Percentiles rank a stretch among this genome's conserved stretches.
Evolutionary conservation across 2,113 vertebrate genomes (phyloP).

Genomic region (Myodes glareolus): DNA sequence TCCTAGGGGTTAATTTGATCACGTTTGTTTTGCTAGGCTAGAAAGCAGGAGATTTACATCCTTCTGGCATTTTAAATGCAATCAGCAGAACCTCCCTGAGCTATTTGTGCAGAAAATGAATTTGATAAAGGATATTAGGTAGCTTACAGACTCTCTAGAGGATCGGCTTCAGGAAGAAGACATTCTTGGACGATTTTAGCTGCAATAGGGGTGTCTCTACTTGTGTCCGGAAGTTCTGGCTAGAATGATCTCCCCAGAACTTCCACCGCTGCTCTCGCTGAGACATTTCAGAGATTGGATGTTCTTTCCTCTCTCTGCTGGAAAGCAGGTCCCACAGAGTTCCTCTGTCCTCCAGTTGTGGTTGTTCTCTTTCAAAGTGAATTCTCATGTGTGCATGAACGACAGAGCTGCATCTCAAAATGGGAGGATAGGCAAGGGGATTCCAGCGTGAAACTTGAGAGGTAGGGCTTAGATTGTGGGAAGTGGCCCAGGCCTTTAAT

Average conservation of each 20-base stretch:
- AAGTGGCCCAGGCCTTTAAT: not conserved
- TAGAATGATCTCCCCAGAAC: not conserved
- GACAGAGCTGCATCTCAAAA: not conserved
- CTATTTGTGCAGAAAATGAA: conserved; percentile 10
- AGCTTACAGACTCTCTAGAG: conserved; percentile 2
- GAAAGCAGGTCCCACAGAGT: not conserved
- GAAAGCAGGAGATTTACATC: not conserved
- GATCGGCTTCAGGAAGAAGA: not conserved
- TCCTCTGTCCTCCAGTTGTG: not conserved
- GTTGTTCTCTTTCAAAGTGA: not conserved
- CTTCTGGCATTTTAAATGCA: not conserved
- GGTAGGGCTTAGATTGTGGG: fast-evolving
- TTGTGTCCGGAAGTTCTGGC: not conserved
- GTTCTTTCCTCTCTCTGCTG: not conserved
- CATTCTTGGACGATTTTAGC: not conserved
- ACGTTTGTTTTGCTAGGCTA: not conserved
- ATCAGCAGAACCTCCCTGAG: not conserved
- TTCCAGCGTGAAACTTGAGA: not conserved
- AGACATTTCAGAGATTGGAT: not conserved
- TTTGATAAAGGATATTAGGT: not conserved
- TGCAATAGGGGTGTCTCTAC: not conserved
- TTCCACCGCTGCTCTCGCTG: fast-evolving
- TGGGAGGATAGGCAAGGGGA: not conserved
- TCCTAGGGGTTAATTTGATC: not conserved
- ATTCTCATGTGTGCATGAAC: not conserved